Conservation (phyloP, 2,113 vertebrate species). For the Pitta sordida region DNA sequence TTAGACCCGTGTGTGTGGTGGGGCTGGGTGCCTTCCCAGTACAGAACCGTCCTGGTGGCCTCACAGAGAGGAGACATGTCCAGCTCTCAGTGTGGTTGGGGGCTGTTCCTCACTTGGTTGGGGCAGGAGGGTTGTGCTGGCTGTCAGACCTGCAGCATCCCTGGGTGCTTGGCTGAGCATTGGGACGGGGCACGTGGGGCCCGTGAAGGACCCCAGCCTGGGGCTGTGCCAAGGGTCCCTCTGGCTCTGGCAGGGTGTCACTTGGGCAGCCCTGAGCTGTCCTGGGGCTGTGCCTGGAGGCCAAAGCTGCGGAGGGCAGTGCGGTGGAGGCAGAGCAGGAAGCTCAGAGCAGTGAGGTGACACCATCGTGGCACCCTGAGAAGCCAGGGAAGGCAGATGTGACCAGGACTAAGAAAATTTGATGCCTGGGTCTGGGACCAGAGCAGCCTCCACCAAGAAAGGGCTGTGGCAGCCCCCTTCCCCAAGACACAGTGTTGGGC, state of each 20-base stretch:
- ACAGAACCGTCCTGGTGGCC: accelerated
- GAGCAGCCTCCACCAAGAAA: neutral
- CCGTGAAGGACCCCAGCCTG: neutral
- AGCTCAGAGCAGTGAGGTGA: accelerated
- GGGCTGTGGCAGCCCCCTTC: neutral
- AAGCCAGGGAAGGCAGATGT: neutral
- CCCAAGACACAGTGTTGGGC: neutral
- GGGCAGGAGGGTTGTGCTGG: neutral
- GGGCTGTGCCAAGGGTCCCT: neutral
- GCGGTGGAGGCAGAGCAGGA: neutral
- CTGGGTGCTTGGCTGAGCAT: accelerated
- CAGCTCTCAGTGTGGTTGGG: accelerated
- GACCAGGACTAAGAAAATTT: neutral
- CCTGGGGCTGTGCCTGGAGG: accelerated
- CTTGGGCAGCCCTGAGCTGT: accelerated
- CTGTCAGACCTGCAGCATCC: neutral
- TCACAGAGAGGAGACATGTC: accelerated
- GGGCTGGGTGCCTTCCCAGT: neutral
- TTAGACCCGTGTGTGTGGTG: accelerated
- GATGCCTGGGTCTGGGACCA: neutral
- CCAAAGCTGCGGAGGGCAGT: accelerated
- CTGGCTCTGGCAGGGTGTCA: neutral
- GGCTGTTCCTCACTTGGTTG: accelerated
- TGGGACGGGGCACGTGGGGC: accelerated
- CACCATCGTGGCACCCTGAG: accelerated